Percentiles rank a stretch among this genome's conserved stretches.
phyloP scores from a whole-genome alignment of 2,888 invertebrate species.

The Lysandra coridon region DNA sequence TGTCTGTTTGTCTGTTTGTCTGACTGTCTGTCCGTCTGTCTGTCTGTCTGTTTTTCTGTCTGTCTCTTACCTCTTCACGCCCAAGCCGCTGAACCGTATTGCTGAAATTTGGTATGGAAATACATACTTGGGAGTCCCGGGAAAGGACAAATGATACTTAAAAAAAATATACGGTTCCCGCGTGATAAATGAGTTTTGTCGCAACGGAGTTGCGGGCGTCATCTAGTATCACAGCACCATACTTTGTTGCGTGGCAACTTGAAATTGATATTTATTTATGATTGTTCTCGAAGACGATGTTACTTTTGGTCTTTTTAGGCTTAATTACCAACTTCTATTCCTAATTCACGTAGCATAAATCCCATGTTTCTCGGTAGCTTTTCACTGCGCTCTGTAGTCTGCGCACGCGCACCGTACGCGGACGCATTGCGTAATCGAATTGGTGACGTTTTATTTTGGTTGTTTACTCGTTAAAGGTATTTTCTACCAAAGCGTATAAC shows the following conservation, averaged over 20 bases:
- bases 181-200: neutral
- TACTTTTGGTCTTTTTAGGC: neutral
- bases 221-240: no score
- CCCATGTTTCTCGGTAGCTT: slow-evolving; percentile 34
- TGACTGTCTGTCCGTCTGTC: no score
- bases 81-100: neutral
- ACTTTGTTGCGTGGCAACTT: no score
- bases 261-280: no score
- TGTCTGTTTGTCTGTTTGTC: no score
- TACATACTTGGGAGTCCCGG: no score
- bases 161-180: neutral
- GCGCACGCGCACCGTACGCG: neutral
- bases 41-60: neutral
- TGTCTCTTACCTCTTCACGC: neutral
- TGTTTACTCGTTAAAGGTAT: neutral
- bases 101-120: no score
- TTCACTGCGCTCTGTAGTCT: slow-evolving; percentile 27
- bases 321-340: neutral
- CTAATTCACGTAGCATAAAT: slow-evolving; percentile 4
- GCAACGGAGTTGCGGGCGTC: no score
- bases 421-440: neutral
- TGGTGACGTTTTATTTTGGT: no score
- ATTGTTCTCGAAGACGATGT: no score
- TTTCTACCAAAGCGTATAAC: neutral
- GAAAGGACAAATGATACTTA: neutral